Base-by-base conservation (phyloP, 2,888 invertebrate species). In the Actias luna region DNA sequence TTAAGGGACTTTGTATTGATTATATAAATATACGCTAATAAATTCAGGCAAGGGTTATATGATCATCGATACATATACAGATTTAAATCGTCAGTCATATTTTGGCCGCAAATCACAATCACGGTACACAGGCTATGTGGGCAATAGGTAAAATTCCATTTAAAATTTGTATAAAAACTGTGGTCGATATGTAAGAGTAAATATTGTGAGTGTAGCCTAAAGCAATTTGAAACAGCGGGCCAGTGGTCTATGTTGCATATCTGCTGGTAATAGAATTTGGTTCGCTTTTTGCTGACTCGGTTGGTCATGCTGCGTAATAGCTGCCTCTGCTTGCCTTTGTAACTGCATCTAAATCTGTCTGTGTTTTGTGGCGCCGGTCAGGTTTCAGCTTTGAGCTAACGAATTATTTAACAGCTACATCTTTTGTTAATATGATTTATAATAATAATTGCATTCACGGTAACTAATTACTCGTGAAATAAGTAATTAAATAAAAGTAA, bases 161-260 rank as follows among this genome's bases (percentile, higher is more conserved):
- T 82, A 83, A 73, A n/a, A 85, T 85, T 83, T 82, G 75, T 75
- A 75, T 72, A 76, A 79, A 84, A 85, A 82, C 84, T 85, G 82
- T 79, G 69, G 74, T 79, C 76, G 79, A 79, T 83, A 84, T 76
- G 80, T 87, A n/a, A n/a, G n/a, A n/a, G n/a, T n/a, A 90, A 88
- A 89, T 89, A 88, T 85, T 85, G 88, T 84, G 89, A 85, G 82
- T 87, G 82, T 83, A 85, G 85, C 87, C 84, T 91, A 92, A 90
- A 92, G 91, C 92, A 92, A 92, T 92, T 92, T 90, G 85, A 82
- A 84, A 83, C 87, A 86, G 83, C 80, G 78, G 82, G 77, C 78
- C 82, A 82, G 88, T 82, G 92, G 89, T 90, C 92, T 92, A 91
- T 91, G 92, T 92, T 92, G 91, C 88, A 90, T 92, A 92, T 92